phyloP scores from a whole-genome alignment of 2,113 vertebrate genomes.

The Erythrocercus mccallii region DNA sequence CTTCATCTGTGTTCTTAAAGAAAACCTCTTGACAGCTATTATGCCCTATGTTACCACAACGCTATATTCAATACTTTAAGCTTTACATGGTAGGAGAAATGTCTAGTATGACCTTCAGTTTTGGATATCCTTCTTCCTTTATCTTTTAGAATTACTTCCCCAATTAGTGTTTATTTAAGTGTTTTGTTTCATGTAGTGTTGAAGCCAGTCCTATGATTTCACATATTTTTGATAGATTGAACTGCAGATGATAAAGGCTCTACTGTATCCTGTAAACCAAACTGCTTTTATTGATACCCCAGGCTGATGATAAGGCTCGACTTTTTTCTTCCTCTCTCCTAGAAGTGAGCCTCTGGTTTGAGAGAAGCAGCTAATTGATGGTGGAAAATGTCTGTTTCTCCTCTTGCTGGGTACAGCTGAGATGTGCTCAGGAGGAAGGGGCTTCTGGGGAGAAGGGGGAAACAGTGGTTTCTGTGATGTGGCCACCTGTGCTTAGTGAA shows the following conservation, averaged over 20 bases:
- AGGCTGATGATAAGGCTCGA: background rate
- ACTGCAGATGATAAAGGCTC: conserved; percentile 6
- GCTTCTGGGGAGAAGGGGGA: background rate
- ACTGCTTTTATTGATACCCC: background rate
- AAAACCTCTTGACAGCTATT: background rate
- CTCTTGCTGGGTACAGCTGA: fast-evolving
- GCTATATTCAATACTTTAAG: background rate
- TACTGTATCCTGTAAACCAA: conserved; percentile 9
- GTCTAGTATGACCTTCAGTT: background rate
- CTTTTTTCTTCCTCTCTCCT: background rate
- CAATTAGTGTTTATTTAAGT: background rate
- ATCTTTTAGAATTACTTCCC: background rate
- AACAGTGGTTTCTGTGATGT: background rate
- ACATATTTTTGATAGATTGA: background rate
- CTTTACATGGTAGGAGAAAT: background rate
- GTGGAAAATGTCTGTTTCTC: background rate
- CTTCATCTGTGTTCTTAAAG: background rate
- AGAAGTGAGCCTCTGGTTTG: background rate
- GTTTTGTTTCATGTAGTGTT: conserved; percentile 11
- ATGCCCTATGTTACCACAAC: background rate
- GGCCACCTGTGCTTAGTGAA: background rate
- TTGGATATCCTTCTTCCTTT: background rate
- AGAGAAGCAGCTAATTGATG: background rate
- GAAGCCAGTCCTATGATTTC: background rate
- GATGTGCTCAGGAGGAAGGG: background rate